Percentiles rank a stretch among this genome's conserved stretches.
Evolutionary conservation across 2,113 vertebrate species (phyloP).

Genomic region (Calypte anna): DNA sequence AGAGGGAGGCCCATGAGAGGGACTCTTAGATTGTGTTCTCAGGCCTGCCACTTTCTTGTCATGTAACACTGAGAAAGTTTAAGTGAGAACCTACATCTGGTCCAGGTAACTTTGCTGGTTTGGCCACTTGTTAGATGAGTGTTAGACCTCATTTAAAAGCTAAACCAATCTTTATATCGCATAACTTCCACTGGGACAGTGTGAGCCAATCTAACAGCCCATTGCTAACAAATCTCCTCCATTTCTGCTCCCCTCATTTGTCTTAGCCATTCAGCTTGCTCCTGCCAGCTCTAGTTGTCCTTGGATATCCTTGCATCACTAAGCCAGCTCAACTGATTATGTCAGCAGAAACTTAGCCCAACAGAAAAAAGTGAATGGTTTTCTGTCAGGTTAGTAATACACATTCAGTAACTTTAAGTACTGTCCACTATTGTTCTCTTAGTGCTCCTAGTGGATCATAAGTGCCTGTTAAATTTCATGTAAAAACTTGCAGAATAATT

Average conservation of each 20-base stretch:
- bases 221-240: neutral
- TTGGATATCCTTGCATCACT: neutral
- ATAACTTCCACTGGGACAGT: neutral
- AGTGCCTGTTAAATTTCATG: neutral
- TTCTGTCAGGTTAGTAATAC: neutral
- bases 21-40: neutral
- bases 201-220: neutral
- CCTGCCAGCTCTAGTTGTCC: neutral
- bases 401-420: neutral
- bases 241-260: neutral
- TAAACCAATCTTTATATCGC: neutral
- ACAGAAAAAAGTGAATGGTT: neutral
- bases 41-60: neutral
- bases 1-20: neutral
- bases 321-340: neutral
- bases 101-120: neutral
- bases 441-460: neutral
- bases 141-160: neutral
- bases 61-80: neutral
- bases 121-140: neutral
- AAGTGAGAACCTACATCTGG: conserved; percentile 1
- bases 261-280: neutral
- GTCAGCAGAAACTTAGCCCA: neutral
- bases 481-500: neutral
- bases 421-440: neutral